A percentile compares a stretch with the other conserved stretches of the same genome.
phyloP scores from a whole-genome alignment of 2,797 vertebrate species.

The Esox lucius region DNA sequence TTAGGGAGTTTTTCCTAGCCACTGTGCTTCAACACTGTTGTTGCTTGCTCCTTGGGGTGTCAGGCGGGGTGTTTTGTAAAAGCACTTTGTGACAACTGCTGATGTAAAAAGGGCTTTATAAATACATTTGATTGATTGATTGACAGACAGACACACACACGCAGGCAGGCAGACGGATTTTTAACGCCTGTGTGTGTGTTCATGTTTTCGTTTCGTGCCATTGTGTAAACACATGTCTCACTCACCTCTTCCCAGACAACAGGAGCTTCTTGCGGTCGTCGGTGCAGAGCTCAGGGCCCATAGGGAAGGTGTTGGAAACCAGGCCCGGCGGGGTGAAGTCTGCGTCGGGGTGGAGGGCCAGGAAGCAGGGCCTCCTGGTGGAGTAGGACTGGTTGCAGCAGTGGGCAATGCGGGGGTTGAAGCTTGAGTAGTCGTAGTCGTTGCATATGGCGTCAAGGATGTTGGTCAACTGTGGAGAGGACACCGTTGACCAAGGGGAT shows the following conservation, averaged over 20 bases:
- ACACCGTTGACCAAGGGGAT: neutral
- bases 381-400: conserved; percentile 28
- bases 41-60: too few species aligned
- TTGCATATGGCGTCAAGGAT: neutral
- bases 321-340: neutral
- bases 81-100: too few species aligned
- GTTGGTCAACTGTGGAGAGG: conserved; percentile 9
- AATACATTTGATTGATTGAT: too few species aligned
- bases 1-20: too few species aligned
- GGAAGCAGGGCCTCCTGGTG: conserved; percentile 6
- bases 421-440: neutral
- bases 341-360: conserved; percentile 7
- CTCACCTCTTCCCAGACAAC: conserved; percentile 8
- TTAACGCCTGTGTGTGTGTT: neutral
- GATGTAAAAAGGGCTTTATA: too few species aligned
- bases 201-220: neutral
- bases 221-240: neutral
- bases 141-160: neutral
- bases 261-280: neutral
- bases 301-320: neutral
- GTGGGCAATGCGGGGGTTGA: conserved; percentile 6
- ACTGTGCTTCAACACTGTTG: too few species aligned
- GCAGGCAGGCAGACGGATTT: too few species aligned
- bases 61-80: too few species aligned
- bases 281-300: conserved; percentile 9